A percentile compares a stretch with the other conserved stretches of the same genome.
phyloP scores from a whole-genome alignment of 2,888 invertebrate genomes.

The Mesorhabditis belari region DNA sequence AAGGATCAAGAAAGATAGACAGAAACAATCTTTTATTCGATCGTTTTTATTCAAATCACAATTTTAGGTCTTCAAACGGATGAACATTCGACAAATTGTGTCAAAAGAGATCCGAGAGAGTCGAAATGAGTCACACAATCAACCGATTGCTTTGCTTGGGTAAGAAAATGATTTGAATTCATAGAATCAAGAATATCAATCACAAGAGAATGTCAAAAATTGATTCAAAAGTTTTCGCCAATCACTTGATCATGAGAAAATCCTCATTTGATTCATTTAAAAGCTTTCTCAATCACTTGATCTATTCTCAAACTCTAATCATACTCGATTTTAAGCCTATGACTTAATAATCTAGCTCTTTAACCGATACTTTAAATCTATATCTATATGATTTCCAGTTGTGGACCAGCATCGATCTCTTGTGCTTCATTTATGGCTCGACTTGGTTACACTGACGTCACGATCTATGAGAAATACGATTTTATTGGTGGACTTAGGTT shows the following conservation, averaged over 20 bases:
- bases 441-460: slow-evolving; percentile 81
- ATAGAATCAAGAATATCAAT: too few relatives aligned
- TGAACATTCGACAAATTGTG: slow-evolving; percentile 81
- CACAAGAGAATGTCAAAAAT: too few relatives aligned
- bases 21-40: not conserved
- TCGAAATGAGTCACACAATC: slow-evolving; percentile 38
- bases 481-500: slow-evolving; percentile 84
- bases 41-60: too few relatives aligned
- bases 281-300: too few relatives aligned
- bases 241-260: too few relatives aligned
- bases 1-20: slow-evolving; percentile 28
- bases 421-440: slow-evolving; percentile 91
- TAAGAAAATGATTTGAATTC: not conserved
- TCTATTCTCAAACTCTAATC: too few relatives aligned
- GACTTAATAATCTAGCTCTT: too few relatives aligned
- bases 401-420: slow-evolving; percentile 90
- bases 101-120: slow-evolving; percentile 62
- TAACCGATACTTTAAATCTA: not conserved
- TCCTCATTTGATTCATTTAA: too few relatives aligned
- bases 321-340: too few relatives aligned
- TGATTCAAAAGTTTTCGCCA: too few relatives aligned
- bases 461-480: slow-evolving; percentile 80
- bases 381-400: slow-evolving; percentile 58
- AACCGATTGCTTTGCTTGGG: slow-evolving; percentile 70
- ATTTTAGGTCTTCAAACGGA: slow-evolving; percentile 71